Base-by-base conservation (phyloP, 2,113 vertebrate genomes). In the Setophaga coronata region DNA sequence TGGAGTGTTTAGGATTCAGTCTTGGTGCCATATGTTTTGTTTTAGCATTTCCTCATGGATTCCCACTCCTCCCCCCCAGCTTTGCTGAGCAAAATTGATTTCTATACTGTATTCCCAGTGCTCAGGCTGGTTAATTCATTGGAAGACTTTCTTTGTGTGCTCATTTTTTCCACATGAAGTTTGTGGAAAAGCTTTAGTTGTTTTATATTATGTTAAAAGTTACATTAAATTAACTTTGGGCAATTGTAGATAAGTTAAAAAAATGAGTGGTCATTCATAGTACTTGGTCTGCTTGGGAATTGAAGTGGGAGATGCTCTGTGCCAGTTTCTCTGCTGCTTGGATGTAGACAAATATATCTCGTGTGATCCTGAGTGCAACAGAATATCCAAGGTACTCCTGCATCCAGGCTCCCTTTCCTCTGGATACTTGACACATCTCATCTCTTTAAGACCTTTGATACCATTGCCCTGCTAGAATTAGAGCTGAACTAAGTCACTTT, bases 11-110 rank as follows among this genome's bases (percentile, higher is more conserved):
- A 64, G 82, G 51, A 90, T 93, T 93, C 56, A 78, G 58, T 76
- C 76, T 93, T 78, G 3, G 1, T 86, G 87, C 90, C 93, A 78
- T 96, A 89, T 94, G 95, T 89, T 95, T 96, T 96, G 90, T 62
- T 96, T 95, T 93, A 93, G 80, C 82, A 24, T 96, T 96, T 97
- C 88, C 86, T 93, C 4, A 0, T 25, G 6, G 82, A 64, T 96
- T 93, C 87, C 80, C 80, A 70, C 92, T 96, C 91, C 38, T 94
- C 64, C 64, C 56, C 62, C 70, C 60, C 12, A 88, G 83, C 83
- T 48, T 56, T 51, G 43, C 95, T 83, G 78, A 96, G 71, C 66
- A 40, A 72, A 92, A 88, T 84, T 58, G 57, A 56, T 96, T 92
- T 86, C 92, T 93, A 29, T 61, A 50, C n/a, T 2, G 1, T 53